Evolutionary conservation across 2,888 invertebrate genomes (phyloP).

Genomic region (Tetragonisca angustula): DNA sequence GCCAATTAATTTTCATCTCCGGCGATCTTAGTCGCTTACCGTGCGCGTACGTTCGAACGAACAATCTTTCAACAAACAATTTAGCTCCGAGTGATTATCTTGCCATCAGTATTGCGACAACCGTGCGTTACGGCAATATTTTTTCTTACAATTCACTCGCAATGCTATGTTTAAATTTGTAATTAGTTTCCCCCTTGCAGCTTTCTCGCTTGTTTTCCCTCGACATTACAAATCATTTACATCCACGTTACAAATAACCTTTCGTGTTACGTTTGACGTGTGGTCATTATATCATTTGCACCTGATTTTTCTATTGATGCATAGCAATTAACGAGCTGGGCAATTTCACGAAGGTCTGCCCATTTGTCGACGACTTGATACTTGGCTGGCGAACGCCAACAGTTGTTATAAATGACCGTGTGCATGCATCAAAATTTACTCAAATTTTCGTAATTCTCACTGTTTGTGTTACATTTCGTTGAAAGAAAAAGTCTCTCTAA

Average conservation of each 20-base stretch:
- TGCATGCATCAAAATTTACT: neutral
- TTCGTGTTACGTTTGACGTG: neutral
- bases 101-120: neutral
- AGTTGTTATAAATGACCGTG: neutral
- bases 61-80: neutral
- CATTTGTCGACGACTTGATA: slow-evolving; percentile 8
- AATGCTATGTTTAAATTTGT: neutral
- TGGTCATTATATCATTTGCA: neutral
- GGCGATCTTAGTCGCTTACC: neutral
- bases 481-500: neutral
- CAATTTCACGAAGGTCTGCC: neutral
- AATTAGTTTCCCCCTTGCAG: neutral
- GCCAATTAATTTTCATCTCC: no score
- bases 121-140: neutral
- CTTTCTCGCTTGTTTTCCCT: neutral
- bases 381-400: neutral
- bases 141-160: neutral
- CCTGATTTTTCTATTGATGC: slow-evolving; percentile 4
- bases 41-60: neutral
- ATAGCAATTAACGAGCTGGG: neutral
- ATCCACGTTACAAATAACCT: neutral
- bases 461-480: neutral
- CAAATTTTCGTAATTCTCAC: neutral
- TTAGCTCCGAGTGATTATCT: neutral
- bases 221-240: neutral